A percentile compares a stretch with the other conserved stretches of the same genome.
These are phyloP conservation scores for Virgularia gustaviana DNA, from an alignment of 92 coral and sea anemone genomes.

Conservation along the genomic window DNA sequence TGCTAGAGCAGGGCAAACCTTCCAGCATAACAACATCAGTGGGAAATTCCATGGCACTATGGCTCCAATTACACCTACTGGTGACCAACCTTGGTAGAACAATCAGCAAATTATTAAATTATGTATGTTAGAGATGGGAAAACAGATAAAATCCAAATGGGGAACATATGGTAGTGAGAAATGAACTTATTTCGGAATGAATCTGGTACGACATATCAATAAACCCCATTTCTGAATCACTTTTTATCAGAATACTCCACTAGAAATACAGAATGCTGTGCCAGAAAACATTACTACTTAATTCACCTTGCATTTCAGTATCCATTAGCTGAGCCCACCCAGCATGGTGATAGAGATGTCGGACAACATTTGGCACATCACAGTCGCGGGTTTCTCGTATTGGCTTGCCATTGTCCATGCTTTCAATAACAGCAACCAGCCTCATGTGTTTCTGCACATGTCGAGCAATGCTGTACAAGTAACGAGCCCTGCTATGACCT, in stretches of 20 bases:
- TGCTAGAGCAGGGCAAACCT: slow-evolving; percentile 98
- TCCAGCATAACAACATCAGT: slow-evolving; percentile 89
- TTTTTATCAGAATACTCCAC: neutral
- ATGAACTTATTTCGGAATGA: too few species aligned
- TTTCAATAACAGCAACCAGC: slow-evolving; percentile 83
- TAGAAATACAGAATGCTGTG: neutral
- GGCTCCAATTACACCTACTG: slow-evolving; percentile 96
- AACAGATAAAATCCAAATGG: too few species aligned
- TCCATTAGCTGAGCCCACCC: slow-evolving; percentile 99
- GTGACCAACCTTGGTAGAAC: slow-evolving; percentile 70
- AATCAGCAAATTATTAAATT: neutral
- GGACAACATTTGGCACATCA: slow-evolving; percentile 85
- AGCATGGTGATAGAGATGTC: slow-evolving; percentile 93
- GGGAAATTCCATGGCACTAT: slow-evolving; percentile 99
- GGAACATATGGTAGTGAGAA: too few species aligned
- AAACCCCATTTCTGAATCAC: neutral
- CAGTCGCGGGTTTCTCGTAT: slow-evolving; percentile 90
- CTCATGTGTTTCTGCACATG: slow-evolving; percentile 99
- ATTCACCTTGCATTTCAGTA: slow-evolving; percentile 80
- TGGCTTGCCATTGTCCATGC: slow-evolving; percentile 95
- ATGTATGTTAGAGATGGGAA: too few species aligned
- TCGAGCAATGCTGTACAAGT: slow-evolving; percentile 89
- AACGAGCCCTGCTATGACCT: slow-evolving; percentile 88
- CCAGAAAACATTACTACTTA: neutral
- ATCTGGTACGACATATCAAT: too few species aligned